phyloP scores from a whole-genome alignment of 53 echinoderm and acorn worm species.

The Patiria pectinifera region DNA sequence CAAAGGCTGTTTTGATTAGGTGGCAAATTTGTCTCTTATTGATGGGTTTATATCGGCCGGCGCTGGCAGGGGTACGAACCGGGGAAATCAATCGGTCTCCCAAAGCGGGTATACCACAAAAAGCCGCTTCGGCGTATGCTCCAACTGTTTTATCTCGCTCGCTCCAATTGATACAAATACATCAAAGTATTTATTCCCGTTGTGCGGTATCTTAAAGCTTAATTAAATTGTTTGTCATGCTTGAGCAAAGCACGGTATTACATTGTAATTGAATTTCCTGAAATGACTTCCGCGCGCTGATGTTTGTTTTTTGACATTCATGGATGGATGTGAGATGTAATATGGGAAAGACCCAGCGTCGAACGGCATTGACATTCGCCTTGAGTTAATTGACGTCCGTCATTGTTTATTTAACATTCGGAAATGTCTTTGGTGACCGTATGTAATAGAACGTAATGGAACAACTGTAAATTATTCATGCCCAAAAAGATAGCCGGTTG shows the following conservation, averaged over 20 bases:
- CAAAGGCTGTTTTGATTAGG: conserved; percentile 54
- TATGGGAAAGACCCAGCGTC: background rate
- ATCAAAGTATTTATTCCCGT: background rate
- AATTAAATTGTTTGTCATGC: conserved; percentile 5
- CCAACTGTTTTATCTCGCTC: background rate
- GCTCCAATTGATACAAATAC: background rate
- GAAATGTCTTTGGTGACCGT: background rate
- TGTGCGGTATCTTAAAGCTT: background rate
- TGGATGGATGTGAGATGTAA: background rate
- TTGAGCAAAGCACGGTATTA: background rate
- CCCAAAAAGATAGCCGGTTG: no score
- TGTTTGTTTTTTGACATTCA: background rate
- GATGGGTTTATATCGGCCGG: background rate
- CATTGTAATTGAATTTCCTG: background rate
- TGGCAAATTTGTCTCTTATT: conserved; percentile 39
- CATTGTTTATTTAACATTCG: background rate
- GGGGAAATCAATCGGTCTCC: conserved; percentile 24
- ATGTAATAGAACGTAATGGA: no score
- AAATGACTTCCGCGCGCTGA: background rate
- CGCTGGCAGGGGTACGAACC: background rate
- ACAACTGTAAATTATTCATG: no score
- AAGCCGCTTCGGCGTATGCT: background rate
- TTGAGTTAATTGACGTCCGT: background rate
- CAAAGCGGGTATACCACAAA: background rate
- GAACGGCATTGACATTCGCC: background rate